Percentiles rank a stretch among this genome's conserved stretches.
Conservation (phyloP, 2,797 vertebrate species). For the Peromyscus nudipes region DNA sequence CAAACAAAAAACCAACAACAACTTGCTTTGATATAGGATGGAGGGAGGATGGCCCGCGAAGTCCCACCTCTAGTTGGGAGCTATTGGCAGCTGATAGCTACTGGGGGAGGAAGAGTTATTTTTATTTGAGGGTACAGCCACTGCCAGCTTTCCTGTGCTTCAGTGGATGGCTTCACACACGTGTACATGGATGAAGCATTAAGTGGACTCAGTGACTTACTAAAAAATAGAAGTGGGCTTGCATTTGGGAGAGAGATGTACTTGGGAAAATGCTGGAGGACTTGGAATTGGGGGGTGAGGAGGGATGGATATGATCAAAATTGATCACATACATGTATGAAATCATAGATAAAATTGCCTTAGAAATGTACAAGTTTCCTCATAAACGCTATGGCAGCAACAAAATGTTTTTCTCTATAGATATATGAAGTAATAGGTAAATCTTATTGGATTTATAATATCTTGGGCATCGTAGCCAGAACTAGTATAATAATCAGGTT, state of each 20-base stretch:
- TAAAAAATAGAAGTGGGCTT: not conserved
- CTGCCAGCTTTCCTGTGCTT: not conserved
- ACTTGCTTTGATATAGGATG: not conserved
- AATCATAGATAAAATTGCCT: not conserved
- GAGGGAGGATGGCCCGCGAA: not conserved
- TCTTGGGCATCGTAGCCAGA: not conserved
- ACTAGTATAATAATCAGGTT: constrained; percentile 45
- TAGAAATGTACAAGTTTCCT: constrained; percentile 24
- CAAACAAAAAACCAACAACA: too few species aligned
- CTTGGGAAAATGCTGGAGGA: not conserved
- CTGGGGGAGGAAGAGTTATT: not conserved
- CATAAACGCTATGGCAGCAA: not conserved
- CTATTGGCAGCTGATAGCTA: not conserved
- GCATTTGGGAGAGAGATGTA: not conserved
- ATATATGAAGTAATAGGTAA: constrained; percentile 26
- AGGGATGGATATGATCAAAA: not conserved
- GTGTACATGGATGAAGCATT: not conserved
- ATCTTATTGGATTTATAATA: constrained; percentile 32
- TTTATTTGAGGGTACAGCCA: not conserved
- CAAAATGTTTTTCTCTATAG: not conserved
- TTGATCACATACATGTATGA: not conserved
- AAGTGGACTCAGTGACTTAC: not conserved
- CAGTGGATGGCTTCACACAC: not conserved
- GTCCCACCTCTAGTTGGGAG: not conserved
- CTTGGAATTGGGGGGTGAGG: not conserved